Conservation (phyloP, 2,888 invertebrate genomes). For the Thera britannica region DNA sequence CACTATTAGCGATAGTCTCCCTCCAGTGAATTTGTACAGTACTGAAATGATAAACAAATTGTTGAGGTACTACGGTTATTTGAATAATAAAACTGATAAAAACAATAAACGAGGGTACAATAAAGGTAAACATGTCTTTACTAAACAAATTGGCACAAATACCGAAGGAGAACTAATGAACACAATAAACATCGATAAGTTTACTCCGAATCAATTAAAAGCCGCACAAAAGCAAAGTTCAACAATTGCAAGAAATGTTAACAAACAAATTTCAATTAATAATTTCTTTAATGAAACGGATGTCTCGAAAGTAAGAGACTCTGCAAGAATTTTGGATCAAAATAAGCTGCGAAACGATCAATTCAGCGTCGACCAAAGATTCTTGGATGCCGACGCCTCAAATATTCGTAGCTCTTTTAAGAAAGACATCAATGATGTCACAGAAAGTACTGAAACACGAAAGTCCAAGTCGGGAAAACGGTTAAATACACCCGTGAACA, state of each 20-base stretch:
- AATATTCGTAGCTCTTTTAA: constrained; percentile 49
- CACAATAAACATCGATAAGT: constrained; percentile 40
- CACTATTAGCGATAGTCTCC: constrained; percentile 79
- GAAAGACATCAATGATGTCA: constrained; percentile 48
- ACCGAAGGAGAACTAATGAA: constrained; percentile 38
- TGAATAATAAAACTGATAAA: constrained; percentile 77
- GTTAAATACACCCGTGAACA: constrained; percentile 68
- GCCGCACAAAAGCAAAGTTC: constrained; percentile 47
- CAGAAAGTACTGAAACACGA: constrained; percentile 46
- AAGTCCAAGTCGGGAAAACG: constrained; percentile 66
- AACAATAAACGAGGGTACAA: constrained; percentile 55
- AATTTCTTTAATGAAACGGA: constrained; percentile 65
- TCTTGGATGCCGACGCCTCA: constrained; percentile 60
- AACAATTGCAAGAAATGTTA: constrained; percentile 51
- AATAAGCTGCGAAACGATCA: constrained; percentile 69
- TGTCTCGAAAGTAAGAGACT: constrained; percentile 60
- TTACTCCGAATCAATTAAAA: constrained; percentile 42
- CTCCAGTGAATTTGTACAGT: constrained; percentile 79
- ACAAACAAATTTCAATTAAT: constrained; percentile 52
- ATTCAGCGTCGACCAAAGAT: constrained; percentile 63
- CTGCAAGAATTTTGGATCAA: constrained; percentile 67
- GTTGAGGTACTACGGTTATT: constrained; percentile 75
- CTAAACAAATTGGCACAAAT: constrained; percentile 36
- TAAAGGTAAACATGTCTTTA: constrained; percentile 47
- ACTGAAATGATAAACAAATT: constrained; percentile 82